Evolutionary conservation across 1,140 invertebrate species (phyloP).

Genomic region (Lamellibrachia luymesi): DNA sequence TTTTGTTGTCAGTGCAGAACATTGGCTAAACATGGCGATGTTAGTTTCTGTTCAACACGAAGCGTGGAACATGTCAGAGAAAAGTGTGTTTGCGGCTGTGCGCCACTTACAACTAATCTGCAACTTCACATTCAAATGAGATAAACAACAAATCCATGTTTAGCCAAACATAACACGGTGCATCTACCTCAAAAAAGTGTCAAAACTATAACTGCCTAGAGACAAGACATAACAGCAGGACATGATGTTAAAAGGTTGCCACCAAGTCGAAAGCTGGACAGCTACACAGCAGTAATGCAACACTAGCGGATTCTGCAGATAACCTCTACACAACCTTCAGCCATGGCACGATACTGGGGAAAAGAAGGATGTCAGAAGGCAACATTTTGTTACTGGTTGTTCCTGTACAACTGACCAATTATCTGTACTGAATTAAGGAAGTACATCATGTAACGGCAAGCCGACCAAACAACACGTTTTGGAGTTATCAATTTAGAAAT

Average conservation of each 20-base stretch:
- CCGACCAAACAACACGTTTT: too few species aligned
- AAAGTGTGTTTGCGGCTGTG: too few species aligned
- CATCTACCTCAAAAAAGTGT: background rate
- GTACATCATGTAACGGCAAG: too few species aligned
- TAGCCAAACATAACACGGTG: background rate
- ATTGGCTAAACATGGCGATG: too few species aligned
- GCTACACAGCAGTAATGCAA: background rate
- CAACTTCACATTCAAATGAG: background rate
- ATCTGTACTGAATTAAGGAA: too few species aligned
- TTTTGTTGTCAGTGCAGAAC: too few species aligned
- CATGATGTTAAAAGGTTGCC: background rate
- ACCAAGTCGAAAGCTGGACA: background rate
- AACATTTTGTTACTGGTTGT: background rate
- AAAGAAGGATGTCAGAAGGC: background rate
- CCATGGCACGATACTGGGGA: background rate
- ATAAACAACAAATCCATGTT: background rate
- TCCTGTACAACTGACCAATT: background rate
- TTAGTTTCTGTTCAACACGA: too few species aligned
- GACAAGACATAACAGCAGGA: background rate
- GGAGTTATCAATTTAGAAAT: too few species aligned
- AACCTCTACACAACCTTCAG: background rate
- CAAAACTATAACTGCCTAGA: background rate
- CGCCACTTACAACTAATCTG: too few species aligned
- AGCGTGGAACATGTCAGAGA: too few species aligned
- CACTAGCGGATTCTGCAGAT: background rate